Conservation (phyloP, 2,113 vertebrate species). For the Vidua macroura region DNA sequence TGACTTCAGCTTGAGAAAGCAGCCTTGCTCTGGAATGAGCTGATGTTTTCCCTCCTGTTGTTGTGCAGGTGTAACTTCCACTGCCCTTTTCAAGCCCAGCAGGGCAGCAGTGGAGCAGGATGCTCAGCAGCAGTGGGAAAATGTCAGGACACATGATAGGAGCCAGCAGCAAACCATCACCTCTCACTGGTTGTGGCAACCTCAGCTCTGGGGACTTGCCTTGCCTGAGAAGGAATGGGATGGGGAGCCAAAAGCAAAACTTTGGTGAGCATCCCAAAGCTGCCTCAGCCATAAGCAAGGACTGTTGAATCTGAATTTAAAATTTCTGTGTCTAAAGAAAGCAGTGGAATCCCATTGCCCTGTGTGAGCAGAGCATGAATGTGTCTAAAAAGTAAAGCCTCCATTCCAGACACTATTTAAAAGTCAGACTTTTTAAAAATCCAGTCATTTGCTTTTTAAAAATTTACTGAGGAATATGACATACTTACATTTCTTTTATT, state of each 20-base stretch:
- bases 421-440: background rate
- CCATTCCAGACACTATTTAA: background rate
- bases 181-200: background rate
- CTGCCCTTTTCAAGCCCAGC: background rate
- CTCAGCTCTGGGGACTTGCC: background rate
- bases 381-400: background rate
- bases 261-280: background rate
- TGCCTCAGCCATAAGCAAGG: background rate
- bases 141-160: background rate
- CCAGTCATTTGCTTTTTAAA: background rate
- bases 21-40: background rate
- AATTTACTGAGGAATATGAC: background rate
- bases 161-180: background rate
- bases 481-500: background rate
- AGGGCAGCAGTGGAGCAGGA: background rate
- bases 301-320: background rate
- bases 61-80: background rate
- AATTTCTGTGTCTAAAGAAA: background rate
- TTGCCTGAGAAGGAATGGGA: background rate
- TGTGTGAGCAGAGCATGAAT: background rate
- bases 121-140: background rate
- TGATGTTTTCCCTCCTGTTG: background rate
- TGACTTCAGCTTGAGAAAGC: background rate
- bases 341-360: background rate
- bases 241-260: background rate